A percentile compares a stretch with the other conserved stretches of the same genome.
Conservation (phyloP, 2,888 invertebrate species). For the Ctena decussata region DNA sequence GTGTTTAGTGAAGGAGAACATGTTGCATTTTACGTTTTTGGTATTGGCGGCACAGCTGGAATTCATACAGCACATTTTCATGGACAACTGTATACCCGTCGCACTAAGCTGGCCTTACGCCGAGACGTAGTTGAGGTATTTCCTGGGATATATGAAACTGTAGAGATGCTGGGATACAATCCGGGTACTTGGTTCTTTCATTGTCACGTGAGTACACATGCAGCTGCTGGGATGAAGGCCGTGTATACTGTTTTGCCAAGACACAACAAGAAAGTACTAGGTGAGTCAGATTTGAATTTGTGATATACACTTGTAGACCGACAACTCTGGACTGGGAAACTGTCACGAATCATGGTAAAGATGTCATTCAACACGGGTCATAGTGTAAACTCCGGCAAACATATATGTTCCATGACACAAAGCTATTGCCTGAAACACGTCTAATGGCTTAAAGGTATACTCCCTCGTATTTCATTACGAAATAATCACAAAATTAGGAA, state of each 20-base stretch:
- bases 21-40: constrained; percentile 70
- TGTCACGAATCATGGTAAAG: no score
- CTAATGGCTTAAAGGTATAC: no score
- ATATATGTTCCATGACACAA: no score
- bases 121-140: constrained; percentile 67
- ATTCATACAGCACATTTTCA: constrained; percentile 69
- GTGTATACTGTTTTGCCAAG: constrained; percentile 52
- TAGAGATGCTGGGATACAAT: constrained; percentile 66
- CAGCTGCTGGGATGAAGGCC: constrained; percentile 62
- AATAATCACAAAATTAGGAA: no score
- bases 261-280: not conserved
- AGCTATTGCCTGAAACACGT: no score
- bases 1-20: constrained; percentile 56
- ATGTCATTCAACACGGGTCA: no score
- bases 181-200: constrained; percentile 71
- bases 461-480: no score
- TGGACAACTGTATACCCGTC: constrained; percentile 60
- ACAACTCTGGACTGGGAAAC: no score
- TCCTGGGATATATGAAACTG: constrained; percentile 58
- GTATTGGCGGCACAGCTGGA: constrained; percentile 54
- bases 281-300: not conserved
- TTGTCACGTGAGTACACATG: constrained; percentile 65
- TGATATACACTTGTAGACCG: no score
- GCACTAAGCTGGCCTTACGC: constrained; percentile 28
- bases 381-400: no score